Conservation (phyloP, 2,113 vertebrate species). For the Tychaedon coryphoeus region DNA sequence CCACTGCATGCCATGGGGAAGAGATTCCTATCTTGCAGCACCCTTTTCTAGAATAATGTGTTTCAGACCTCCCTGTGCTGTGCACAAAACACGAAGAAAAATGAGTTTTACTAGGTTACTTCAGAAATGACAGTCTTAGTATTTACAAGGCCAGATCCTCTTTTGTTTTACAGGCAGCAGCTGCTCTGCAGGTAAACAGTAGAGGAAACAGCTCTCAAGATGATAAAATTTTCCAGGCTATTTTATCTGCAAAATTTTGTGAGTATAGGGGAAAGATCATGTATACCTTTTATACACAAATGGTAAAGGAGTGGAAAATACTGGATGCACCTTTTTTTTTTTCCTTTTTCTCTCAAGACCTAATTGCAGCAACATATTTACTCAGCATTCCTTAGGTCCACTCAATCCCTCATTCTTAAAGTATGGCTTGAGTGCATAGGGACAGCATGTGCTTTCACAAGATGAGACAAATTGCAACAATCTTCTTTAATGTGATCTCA, state of each 20-base stretch:
- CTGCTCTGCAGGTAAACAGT: background rate
- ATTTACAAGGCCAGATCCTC: background rate
- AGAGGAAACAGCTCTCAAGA: background rate
- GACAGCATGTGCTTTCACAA: slow-evolving; percentile 71
- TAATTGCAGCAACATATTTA: slow-evolving; percentile 63
- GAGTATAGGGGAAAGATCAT: background rate
- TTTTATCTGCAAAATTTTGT: background rate
- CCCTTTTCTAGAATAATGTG: background rate
- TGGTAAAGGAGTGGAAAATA: background rate
- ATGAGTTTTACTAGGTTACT: background rate
- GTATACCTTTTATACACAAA: background rate
- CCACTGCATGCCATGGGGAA: background rate
- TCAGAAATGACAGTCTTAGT: background rate
- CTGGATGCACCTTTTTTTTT: background rate
- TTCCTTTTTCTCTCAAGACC: background rate
- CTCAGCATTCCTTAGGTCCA: slow-evolving; percentile 47
- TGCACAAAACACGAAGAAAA: slow-evolving; percentile 12
- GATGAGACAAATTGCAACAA: slow-evolving; percentile 80
- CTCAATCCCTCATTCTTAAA: slow-evolving; percentile 53
- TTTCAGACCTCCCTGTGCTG: background rate
- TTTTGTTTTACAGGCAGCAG: background rate
- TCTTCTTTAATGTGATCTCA: slow-evolving; percentile 77
- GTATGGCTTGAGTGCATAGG: slow-evolving; percentile 57
- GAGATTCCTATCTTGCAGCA: slow-evolving; percentile 42
- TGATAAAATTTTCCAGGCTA: background rate